Base-by-base conservation (phyloP, 2,797 vertebrate species). In the Dipus sagitta region DNA sequence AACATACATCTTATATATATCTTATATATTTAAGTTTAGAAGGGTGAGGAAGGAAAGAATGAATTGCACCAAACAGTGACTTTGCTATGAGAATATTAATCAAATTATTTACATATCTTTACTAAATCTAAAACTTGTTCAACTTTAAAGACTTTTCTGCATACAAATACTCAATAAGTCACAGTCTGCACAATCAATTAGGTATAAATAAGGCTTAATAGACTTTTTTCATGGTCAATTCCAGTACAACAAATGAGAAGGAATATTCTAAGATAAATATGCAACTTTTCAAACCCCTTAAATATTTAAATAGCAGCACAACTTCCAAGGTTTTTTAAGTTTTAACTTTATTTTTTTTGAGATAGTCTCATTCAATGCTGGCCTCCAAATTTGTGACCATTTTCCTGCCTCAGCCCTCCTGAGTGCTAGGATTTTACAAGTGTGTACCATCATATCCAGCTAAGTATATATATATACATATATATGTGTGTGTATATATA, bases 1-100 rank as follows among this genome's bases (percentile, higher is more conserved):
- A 97, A 74, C 86, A 98, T 96, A 98, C 88, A 98, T 91, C 96
- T 96, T 97, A 97, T 23, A 94, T 65, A 92, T 79, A 98, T 91
- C 96, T 96, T 97, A 97, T 23, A 94, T 65, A 92, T 79, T 96
- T 96, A 97, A 96, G 76, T 93, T 96, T 91, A 90, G 97, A 98
- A 97, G 96, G 96, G 97, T 96, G 94, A 96, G 92, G 94, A 97
- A 96, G 92, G 93, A 94, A 98, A 97, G 96, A 98, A 96, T 95
- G 87, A 98, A 98, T 98, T 98, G 98, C 97, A 98, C 98, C 97
- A 97, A 96, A 98, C 77, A 98, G 92, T 95, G 97, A 98, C 74
- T 96, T 98, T 94, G 94, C 97, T 96, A 97, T 94, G 97, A 93
- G 91, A 97, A 97, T 95, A 96, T 79, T 95, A 96, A 97, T 97